Conservation (phyloP, 2,113 vertebrate genomes). For the Pteropus alecto region DNA sequence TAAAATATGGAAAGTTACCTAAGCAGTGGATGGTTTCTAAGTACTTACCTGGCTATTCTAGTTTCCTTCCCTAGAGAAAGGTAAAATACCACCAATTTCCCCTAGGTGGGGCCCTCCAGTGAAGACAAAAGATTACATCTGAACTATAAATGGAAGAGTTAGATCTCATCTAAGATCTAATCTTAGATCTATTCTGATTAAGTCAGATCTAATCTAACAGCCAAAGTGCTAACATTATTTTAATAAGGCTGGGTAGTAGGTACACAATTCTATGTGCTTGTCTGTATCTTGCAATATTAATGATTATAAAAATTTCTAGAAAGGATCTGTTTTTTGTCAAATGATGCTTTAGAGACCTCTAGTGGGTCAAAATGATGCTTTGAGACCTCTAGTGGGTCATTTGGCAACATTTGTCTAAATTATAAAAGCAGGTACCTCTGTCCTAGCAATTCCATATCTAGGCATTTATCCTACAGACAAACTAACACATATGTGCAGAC, state of each 20-base stretch:
- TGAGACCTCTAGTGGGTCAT: not conserved
- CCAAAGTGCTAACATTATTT: not conserved
- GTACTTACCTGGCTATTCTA: not conserved
- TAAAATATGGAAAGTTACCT: not conserved
- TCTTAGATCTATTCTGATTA: not conserved
- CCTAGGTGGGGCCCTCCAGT: not conserved
- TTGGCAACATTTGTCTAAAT: not conserved
- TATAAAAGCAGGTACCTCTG: not conserved
- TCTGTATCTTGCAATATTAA: not conserved
- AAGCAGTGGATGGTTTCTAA: not conserved
- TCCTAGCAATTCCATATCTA: not conserved
- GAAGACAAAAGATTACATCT: not conserved
- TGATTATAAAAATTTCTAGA: not conserved
- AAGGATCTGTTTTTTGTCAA: too few relatives aligned
- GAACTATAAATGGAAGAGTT: not conserved
- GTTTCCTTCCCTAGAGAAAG: not conserved
- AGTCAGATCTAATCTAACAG: not conserved
- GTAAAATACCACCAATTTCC: not conserved
- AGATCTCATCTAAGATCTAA: not conserved
- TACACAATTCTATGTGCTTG: not conserved
- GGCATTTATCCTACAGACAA: too few relatives aligned
- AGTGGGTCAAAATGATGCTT: not conserved
- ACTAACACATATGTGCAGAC: too few relatives aligned
- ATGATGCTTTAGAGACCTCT: not conserved
- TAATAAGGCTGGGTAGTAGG: not conserved